Conservation (phyloP, 92 coral and sea anemone species). For the Actinernus sp. region DNA sequence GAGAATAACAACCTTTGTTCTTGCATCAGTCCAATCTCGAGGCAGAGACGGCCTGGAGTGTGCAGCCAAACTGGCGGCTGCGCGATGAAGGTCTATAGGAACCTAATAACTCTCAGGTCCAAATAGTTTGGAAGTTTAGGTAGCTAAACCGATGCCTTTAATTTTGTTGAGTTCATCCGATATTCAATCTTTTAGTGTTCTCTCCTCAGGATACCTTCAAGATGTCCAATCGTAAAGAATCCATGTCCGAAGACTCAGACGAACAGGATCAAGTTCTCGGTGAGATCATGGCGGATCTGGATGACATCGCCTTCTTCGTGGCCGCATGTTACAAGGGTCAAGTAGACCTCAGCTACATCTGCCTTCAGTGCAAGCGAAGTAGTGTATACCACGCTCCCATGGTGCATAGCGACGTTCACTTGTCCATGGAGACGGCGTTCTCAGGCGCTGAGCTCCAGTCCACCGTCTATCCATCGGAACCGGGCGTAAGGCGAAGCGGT, state of each 20-base stretch:
- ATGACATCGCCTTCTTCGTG: constrained; percentile 81
- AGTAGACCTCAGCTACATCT: constrained; percentile 83
- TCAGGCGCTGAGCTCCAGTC: constrained; percentile 92
- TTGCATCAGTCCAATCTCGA: too few species aligned
- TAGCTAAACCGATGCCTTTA: too few species aligned
- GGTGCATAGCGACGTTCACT: constrained; percentile 69
- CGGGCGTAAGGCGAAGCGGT: constrained; percentile 62
- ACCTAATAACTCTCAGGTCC: too few species aligned
- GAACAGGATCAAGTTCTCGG: constrained; percentile 45
- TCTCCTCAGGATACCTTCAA: not conserved
- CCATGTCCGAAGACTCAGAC: not conserved
- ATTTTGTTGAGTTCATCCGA: too few species aligned
- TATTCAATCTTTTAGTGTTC: not conserved
- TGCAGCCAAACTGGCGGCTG: too few species aligned
- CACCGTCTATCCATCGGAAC: constrained; percentile 85
- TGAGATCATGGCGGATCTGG: constrained; percentile 71
- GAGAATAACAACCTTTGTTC: too few species aligned
- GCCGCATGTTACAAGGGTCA: constrained; percentile 94
- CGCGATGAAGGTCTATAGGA: too few species aligned
- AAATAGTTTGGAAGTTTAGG: too few species aligned
- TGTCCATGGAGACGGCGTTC: constrained; percentile 87
- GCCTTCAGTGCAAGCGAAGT: constrained; percentile 73
- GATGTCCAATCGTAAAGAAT: not conserved
- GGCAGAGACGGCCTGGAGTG: too few species aligned
- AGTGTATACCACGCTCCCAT: constrained; percentile 82